These are phyloP conservation scores for Camponotus fellah DNA, from an alignment of 2,888 invertebrate genomes.

Conservation along the genomic window DNA sequence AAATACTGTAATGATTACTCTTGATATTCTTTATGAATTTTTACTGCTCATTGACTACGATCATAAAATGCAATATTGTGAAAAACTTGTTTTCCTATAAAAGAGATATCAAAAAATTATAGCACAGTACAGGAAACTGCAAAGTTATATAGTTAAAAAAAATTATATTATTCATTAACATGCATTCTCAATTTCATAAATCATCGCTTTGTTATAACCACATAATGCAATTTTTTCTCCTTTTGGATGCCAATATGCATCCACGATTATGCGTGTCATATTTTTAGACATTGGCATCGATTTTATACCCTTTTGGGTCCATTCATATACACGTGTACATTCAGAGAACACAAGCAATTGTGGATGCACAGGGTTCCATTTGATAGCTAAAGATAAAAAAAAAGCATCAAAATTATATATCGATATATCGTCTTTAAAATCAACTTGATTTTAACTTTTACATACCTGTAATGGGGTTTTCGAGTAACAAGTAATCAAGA, in stretches of 20 bases:
- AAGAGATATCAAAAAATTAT: background rate
- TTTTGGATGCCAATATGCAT: constrained; percentile 79
- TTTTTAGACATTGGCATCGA: constrained; percentile 77
- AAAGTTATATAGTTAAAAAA: background rate
- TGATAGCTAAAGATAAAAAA: constrained; percentile 73
- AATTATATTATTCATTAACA: constrained; percentile 23
- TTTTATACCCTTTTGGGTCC: constrained; percentile 76
- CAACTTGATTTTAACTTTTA: constrained; percentile 22
- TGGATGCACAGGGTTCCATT: constrained; percentile 78
- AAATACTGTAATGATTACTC: constrained; percentile 11
- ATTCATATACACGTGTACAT: constrained; percentile 79
- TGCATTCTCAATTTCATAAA: constrained; percentile 60
- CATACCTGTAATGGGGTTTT: constrained; percentile 80
- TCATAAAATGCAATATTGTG: background rate
- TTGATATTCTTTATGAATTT: constrained; percentile 12
- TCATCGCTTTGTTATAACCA: constrained; percentile 82
- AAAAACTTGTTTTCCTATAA: background rate
- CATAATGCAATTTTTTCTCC: constrained; percentile 76
- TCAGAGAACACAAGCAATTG: constrained; percentile 79
- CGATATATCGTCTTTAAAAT: constrained; percentile 1
- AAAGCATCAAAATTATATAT: background rate
- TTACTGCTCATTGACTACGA: background rate
- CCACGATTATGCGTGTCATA: constrained; percentile 74
- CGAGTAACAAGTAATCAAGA: constrained; percentile 81
- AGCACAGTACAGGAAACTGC: background rate